phyloP scores from a whole-genome alignment of 1,140 invertebrate species.

The Bombus sylvicola region DNA sequence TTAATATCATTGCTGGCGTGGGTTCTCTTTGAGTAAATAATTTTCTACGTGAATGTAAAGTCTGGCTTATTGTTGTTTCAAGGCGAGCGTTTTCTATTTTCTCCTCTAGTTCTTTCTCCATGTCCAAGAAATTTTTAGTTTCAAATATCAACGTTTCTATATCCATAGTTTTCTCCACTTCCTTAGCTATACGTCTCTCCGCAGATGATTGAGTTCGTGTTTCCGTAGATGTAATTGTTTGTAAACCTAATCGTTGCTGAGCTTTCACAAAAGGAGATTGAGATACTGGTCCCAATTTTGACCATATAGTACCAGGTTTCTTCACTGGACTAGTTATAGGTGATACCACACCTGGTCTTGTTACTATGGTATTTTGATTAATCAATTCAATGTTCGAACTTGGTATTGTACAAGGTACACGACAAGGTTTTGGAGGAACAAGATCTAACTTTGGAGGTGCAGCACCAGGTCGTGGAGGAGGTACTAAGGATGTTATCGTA shows the following conservation, averaged over 20 bases:
- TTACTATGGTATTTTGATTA: constrained; percentile 74
- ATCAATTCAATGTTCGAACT: constrained; percentile 72
- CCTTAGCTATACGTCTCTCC: constrained; percentile 76
- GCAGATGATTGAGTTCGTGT: constrained; percentile 78
- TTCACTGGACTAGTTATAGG: constrained; percentile 70
- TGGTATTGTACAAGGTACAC: constrained; percentile 77
- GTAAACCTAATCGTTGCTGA: constrained; percentile 78
- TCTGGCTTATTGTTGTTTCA: constrained; percentile 55
- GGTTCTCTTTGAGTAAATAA: constrained; percentile 72
- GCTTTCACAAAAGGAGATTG: constrained; percentile 80
- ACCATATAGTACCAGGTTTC: constrained; percentile 77
- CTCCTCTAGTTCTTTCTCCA: constrained; percentile 74
- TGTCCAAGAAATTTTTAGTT: constrained; percentile 73
- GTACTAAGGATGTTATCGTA: constrained; percentile 74
- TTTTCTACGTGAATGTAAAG: constrained; percentile 66
- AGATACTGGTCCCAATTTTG: constrained; percentile 81
- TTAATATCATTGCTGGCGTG: constrained; percentile 74
- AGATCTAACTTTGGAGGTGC: constrained; percentile 80
- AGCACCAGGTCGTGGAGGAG: constrained; percentile 78
- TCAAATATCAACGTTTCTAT: constrained; percentile 68
- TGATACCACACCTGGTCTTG: constrained; percentile 76
- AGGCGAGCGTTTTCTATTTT: constrained; percentile 74
- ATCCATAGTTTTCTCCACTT: constrained; percentile 64
- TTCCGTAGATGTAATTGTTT: constrained; percentile 53
- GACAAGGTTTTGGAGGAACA: constrained; percentile 80